Conservation (phyloP, 2,113 vertebrate genomes). For the Rhadina sibilatrix region DNA sequence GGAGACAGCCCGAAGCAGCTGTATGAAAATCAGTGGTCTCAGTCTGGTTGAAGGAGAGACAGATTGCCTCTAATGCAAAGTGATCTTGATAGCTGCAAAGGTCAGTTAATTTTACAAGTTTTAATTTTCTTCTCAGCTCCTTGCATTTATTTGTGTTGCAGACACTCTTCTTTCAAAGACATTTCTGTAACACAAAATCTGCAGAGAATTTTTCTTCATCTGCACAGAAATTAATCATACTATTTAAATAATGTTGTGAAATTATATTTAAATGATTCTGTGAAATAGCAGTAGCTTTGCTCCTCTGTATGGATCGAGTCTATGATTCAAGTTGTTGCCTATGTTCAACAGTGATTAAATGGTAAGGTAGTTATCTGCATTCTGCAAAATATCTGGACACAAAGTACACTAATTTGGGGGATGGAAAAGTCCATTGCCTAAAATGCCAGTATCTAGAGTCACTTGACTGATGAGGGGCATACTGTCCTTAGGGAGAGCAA, state of each 20-base stretch:
- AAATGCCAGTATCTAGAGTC: not conserved
- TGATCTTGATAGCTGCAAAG: not conserved
- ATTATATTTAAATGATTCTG: not conserved
- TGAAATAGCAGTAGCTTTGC: not conserved
- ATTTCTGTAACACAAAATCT: not conserved
- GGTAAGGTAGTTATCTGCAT: not conserved
- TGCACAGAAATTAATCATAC: not conserved
- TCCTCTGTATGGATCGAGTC: not conserved
- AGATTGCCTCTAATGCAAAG: not conserved
- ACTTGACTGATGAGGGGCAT: not conserved
- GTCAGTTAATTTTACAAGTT: not conserved
- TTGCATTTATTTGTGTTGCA: not conserved
- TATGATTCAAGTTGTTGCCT: not conserved
- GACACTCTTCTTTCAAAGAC: not conserved
- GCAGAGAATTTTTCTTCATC: not conserved
- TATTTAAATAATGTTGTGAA: not conserved
- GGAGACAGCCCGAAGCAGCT: not conserved
- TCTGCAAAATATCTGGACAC: not conserved
- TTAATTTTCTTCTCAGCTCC: not conserved
- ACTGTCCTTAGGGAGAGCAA: not conserved
- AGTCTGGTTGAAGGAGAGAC: not conserved
- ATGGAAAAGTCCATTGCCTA: not conserved
- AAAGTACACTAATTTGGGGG: not conserved
- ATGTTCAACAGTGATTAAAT: not conserved
- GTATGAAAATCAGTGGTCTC: not conserved